phyloP scores from a whole-genome alignment of 1,140 invertebrate species.

The Cardiocondyla obscurior region DNA sequence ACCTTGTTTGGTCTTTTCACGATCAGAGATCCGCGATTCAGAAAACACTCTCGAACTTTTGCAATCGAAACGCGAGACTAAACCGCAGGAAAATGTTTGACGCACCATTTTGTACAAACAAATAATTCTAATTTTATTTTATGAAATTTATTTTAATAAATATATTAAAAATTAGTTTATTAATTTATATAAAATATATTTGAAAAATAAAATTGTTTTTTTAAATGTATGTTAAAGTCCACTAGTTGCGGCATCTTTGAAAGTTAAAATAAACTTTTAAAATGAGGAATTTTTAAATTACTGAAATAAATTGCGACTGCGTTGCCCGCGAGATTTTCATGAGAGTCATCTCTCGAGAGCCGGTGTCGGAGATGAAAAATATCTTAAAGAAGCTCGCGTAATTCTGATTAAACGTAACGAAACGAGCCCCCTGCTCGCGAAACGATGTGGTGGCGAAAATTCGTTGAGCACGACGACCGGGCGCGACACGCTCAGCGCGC shows the following conservation, averaged over 20 bases:
- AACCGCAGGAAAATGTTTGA: neutral
- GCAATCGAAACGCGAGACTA: neutral
- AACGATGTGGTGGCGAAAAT: neutral
- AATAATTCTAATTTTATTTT: neutral
- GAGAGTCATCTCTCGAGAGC: slow-evolving; percentile 6
- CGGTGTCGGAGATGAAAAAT: neutral
- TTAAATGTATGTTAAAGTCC: neutral
- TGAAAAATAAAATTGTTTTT: neutral
- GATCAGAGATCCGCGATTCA: neutral
- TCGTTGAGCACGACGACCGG: slow-evolving; percentile 49
- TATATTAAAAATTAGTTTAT: neutral
- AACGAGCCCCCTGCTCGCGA: neutral
- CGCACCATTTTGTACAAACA: neutral
- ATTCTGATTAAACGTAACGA: neutral
- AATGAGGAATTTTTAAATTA: neutral
- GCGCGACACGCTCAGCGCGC: slow-evolving; percentile 66
- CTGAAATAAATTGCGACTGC: neutral
- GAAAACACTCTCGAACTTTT: slow-evolving; percentile 10
- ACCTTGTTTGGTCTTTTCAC: slow-evolving; percentile 57
- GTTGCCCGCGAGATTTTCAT: neutral
- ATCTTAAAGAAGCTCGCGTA: no score
- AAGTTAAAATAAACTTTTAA: slow-evolving; percentile 4
- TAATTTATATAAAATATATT: neutral
- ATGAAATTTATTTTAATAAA: neutral
- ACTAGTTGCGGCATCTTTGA: no score